Conservation (phyloP, 2,797 vertebrate species). For the Stomatorhinus walkeri region DNA sequence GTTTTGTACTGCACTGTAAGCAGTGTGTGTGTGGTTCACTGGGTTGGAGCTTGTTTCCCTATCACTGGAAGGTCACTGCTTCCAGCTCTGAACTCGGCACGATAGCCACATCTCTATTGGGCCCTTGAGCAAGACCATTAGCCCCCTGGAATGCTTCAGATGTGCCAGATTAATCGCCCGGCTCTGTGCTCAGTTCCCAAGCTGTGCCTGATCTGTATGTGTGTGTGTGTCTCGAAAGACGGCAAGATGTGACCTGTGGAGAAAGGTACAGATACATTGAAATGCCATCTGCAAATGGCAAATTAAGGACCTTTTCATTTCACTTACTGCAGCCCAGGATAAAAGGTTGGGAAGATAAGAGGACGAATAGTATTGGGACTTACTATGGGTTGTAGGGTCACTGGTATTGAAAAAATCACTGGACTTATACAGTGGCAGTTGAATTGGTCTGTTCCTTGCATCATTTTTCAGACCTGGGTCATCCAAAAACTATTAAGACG, state of each 20-base stretch:
- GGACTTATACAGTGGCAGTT: conserved; percentile 58
- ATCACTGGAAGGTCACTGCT: background rate
- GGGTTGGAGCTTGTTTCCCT: background rate
- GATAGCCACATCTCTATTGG: background rate
- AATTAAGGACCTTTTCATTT: background rate
- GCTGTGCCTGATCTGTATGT: background rate
- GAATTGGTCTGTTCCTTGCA: conserved; percentile 56
- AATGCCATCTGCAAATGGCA: background rate
- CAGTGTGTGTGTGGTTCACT: background rate
- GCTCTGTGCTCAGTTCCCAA: background rate
- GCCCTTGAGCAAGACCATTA: background rate
- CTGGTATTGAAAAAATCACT: conserved; percentile 29
- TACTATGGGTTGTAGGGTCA: conserved; percentile 13
- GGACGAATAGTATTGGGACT: conserved; percentile 1
- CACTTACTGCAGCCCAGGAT: background rate
- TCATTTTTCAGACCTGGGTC: conserved; percentile 63
- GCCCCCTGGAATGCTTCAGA: background rate
- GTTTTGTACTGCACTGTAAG: background rate
- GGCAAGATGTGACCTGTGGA: background rate
- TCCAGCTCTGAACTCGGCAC: background rate
- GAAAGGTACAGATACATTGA: no score
- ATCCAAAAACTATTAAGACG: conserved; percentile 56
- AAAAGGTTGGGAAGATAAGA: background rate
- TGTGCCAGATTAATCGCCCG: background rate
- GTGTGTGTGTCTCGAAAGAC: background rate